Base-by-base conservation (phyloP, 2,888 invertebrate genomes). In the Cataglyphis albicans region DNA sequence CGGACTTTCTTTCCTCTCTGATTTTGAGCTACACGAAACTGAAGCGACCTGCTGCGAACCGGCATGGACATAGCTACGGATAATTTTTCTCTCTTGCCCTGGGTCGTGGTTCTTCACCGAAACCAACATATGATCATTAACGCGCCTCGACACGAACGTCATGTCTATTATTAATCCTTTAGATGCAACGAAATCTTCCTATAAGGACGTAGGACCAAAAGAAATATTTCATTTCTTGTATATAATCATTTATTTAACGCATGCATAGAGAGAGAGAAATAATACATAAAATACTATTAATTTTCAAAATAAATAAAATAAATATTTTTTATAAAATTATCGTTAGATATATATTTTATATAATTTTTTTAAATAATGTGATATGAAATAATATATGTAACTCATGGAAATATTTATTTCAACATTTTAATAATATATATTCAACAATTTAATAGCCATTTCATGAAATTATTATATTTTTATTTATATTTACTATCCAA, bases 11-110 rank as follows among this genome's bases (percentile, higher is more conserved):
- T 76, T 72, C 32, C 41, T 41, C n/a, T 29, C 18, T 10, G 25
- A 41, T 73, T 38, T 65, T 61, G 35, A 64, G 7, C 55, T 12
- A 52, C 65, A 38, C 25, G 12, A 65, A 75, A 52, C 35, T 35
- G 25, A 76, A 65, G 15, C 25, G 25, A 75, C 52, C 48, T 64
- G 64, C 35, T 75, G 21, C 35, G 15, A 75, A 65, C 12, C 4
- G 12, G 7, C 52, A 75, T 15, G 78, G 64, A 70, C 68, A 41
- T 52, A 52, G 48, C 32, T 63, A 76, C 63, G 74, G 81, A 85
- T 88, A 88, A 87, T 84, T 88, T 82, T 86, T 88, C 84, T 65
- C 72, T 86, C 84, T 89, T 89, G 70, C 67, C 88, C 86, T 81
- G 84, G 84, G 84, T 89, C 84, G 84, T 89, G 87, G 86, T 87